These are phyloP conservation scores for Percopsis omiscomaycus DNA, from an alignment of 2,797 vertebrate genomes.

Conservation along the genomic window DNA sequence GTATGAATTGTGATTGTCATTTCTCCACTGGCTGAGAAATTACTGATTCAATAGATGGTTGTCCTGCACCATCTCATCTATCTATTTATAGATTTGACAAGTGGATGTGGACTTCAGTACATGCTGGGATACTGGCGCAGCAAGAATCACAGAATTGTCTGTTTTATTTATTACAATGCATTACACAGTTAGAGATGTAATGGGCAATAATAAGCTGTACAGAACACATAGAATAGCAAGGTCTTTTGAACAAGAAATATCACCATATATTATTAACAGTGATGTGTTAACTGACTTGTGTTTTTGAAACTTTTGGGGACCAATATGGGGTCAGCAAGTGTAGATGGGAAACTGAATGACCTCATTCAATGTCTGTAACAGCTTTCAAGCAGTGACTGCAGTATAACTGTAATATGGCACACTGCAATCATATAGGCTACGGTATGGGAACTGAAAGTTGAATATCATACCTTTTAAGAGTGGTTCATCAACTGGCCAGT, in stretches of 20 bases:
- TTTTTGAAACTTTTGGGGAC: not conserved
- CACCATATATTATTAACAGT: not conserved
- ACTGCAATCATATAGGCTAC: slow-evolving; percentile 12
- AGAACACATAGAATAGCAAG: too few relatives aligned
- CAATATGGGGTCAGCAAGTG: slow-evolving; percentile 34
- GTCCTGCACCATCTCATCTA: not conserved
- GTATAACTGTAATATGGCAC: slow-evolving; percentile 20
- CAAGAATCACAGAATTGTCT: slow-evolving; percentile 5
- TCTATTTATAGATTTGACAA: slow-evolving; percentile 47
- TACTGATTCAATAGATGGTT: too few relatives aligned
- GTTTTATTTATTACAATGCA: slow-evolving; percentile 17
- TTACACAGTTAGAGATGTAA: slow-evolving; percentile 3
- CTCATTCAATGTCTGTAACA: slow-evolving; percentile 50
- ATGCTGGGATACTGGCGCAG: slow-evolving; percentile 7
- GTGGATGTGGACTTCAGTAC: slow-evolving; percentile 28
- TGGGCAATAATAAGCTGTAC: too few relatives aligned
- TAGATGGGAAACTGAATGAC: slow-evolving; percentile 59
- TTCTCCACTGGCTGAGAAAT: too few relatives aligned
- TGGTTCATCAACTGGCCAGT: slow-evolving; percentile 9
- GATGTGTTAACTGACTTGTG: not conserved
- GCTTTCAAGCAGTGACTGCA: slow-evolving; percentile 40
- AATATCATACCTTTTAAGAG: slow-evolving; percentile 1
- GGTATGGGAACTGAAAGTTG: slow-evolving; percentile 5
- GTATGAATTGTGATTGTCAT: too few relatives aligned
- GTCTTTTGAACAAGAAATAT: too few relatives aligned